These are phyloP conservation scores for Zosterops pallidus DNA, from an alignment of 2,113 vertebrate genomes.

Conservation along the genomic window DNA sequence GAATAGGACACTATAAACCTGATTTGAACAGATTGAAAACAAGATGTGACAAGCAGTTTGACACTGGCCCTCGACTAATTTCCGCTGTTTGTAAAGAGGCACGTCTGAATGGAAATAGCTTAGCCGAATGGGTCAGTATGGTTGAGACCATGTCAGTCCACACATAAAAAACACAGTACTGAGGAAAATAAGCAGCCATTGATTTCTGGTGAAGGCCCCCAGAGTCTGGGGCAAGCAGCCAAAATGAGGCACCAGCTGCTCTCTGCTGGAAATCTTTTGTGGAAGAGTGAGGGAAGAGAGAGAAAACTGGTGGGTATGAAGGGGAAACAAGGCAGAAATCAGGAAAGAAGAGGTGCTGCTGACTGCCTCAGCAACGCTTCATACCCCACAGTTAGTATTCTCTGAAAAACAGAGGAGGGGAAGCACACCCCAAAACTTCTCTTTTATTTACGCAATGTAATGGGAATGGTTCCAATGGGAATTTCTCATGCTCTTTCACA, in stretches of 20 bases:
- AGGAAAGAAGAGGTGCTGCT: conserved; percentile 51
- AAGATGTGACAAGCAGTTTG: conserved; percentile 88
- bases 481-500: conserved; percentile 80
- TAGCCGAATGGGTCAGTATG: conserved; percentile 76
- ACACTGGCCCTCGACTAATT: conserved; percentile 81
- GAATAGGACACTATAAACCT: conserved; percentile 80
- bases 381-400: conserved; percentile 43
- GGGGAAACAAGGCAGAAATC: conserved; percentile 53
- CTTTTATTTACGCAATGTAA: conserved; percentile 67
- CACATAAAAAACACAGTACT: conserved; percentile 72
- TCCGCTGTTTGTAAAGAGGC: conserved; percentile 82
- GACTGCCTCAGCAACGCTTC: conserved; percentile 35
- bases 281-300: conserved; percentile 51
- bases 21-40: conserved; percentile 85
- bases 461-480: conserved; percentile 74
- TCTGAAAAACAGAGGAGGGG: conserved; percentile 41
- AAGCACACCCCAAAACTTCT: conserved; percentile 18
- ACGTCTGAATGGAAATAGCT: conserved; percentile 80
- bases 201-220: conserved; percentile 78
- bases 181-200: conserved; percentile 80
- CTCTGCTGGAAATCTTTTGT: conserved; percentile 82
- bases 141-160: conserved; percentile 75
- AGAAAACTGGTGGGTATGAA: conserved; percentile 71
- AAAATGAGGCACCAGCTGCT: conserved; percentile 80
- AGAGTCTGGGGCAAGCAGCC: conserved; percentile 76